Evolutionary conservation across 2,113 vertebrate genomes (phyloP).

Genomic region (Rhinolophus ferrumequinum): DNA sequence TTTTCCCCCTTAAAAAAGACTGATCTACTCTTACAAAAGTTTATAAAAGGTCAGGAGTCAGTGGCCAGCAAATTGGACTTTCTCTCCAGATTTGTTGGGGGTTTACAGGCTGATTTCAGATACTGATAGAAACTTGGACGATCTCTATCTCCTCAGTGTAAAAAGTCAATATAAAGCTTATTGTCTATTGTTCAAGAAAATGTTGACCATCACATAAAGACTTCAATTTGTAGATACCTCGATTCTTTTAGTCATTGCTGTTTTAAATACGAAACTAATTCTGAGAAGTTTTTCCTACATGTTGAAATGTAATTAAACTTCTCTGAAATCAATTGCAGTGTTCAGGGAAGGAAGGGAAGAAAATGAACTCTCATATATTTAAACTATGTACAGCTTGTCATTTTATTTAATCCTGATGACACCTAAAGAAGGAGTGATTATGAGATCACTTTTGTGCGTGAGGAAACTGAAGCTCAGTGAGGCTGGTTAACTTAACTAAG

Average conservation of each 20-base stretch:
- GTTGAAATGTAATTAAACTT: background rate
- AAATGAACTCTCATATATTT: background rate
- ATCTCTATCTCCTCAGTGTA: background rate
- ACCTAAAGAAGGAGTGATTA: background rate
- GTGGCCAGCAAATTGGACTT: background rate
- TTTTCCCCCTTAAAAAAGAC: background rate
- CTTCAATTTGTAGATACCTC: background rate
- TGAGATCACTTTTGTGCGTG: background rate
- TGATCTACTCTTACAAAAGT: conserved; percentile 52
- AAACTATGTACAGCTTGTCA: background rate
- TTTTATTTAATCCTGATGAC: background rate
- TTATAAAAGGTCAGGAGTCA: conserved; percentile 47
- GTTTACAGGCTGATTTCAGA: background rate
- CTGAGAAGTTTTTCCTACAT: background rate
- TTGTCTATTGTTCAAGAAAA: conserved; percentile 1
- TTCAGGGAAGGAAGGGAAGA: background rate
- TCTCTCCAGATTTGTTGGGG: background rate
- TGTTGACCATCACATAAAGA: background rate
- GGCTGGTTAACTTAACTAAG: background rate
- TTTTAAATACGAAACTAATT: conserved; percentile 37
- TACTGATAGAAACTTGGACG: background rate
- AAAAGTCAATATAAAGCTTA: background rate
- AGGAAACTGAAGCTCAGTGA: background rate
- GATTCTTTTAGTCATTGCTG: conserved; percentile 21
- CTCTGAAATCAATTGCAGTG: background rate